Evolutionary conservation across 2,888 invertebrate genomes (phyloP).

Genomic region (Acanthosepion esculentum): DNA sequence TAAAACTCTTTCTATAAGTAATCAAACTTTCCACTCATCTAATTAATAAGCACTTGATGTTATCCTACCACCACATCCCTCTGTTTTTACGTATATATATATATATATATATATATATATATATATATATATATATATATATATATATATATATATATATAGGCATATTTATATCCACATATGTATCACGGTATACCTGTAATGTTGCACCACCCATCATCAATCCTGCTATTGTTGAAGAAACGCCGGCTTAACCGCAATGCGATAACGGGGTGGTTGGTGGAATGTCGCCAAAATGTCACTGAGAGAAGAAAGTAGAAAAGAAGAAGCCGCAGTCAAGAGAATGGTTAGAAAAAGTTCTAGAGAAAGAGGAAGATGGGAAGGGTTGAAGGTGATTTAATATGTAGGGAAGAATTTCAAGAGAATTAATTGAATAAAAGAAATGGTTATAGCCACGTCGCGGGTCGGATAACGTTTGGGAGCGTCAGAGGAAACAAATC

Average conservation of each 20-base stretch:
- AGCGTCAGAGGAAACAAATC: background rate
- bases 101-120: background rate
- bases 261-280: background rate
- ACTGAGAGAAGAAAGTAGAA: background rate
- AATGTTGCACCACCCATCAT: background rate
- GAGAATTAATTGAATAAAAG: slow-evolving; percentile 22
- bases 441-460: background rate
- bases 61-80: too few relatives aligned
- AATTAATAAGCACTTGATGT: too few relatives aligned
- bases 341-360: background rate
- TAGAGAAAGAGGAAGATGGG: background rate
- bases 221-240: background rate
- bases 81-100: too few relatives aligned
- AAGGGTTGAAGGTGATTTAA: background rate
- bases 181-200: background rate
- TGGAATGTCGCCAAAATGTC: background rate
- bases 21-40: too few relatives aligned
- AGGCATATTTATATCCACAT: background rate
- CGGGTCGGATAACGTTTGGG: background rate
- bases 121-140: background rate
- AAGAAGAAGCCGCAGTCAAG: background rate
- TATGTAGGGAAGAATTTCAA: background rate
- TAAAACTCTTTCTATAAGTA: too few relatives aligned
- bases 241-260: background rate
- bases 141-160: background rate